Percentiles rank a stretch among this genome's conserved stretches.
phyloP scores from a whole-genome alignment of 2,888 invertebrate genomes.

The Cantharis nigra region DNA sequence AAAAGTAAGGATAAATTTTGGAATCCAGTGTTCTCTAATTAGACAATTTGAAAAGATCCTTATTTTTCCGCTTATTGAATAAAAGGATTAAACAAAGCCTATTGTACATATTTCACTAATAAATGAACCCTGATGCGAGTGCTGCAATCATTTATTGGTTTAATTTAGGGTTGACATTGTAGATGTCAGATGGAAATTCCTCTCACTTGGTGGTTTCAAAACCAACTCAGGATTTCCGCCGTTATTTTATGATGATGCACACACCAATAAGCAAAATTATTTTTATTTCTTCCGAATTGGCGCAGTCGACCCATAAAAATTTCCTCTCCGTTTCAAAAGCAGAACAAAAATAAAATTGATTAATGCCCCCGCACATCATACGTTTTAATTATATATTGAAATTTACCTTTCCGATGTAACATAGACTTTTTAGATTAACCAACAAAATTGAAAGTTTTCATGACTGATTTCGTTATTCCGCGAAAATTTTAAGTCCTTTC shows the following conservation, averaged over 20 bases:
- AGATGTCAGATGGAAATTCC: conserved; percentile 6
- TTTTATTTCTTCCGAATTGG: not conserved
- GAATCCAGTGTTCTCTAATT: conserved; percentile 30
- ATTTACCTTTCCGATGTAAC: not conserved
- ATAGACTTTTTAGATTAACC: not conserved
- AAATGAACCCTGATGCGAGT: conserved; percentile 28
- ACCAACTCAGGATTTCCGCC: conserved; percentile 21
- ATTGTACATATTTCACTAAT: conserved; percentile 32
- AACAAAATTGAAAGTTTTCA: not conserved
- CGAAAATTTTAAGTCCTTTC: not conserved
- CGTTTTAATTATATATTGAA: not conserved
- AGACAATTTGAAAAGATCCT: conserved; percentile 30
- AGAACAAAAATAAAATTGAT: not conserved
- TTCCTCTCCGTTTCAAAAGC: not conserved
- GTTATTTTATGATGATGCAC: not conserved
- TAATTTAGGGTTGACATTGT: conserved; percentile 28
- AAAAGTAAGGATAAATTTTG: not conserved
- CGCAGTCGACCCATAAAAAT: not conserved
- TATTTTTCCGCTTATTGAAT: conserved; percentile 29
- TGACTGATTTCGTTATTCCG: not conserved
- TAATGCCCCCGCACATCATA: not conserved
- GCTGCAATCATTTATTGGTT: conserved; percentile 33
- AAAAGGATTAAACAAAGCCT: conserved; percentile 26
- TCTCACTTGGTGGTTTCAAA: conserved; percentile 23
- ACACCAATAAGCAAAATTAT: not conserved